phyloP scores from a whole-genome alignment of 1,140 invertebrate genomes.

The Heterodera carotae region DNA sequence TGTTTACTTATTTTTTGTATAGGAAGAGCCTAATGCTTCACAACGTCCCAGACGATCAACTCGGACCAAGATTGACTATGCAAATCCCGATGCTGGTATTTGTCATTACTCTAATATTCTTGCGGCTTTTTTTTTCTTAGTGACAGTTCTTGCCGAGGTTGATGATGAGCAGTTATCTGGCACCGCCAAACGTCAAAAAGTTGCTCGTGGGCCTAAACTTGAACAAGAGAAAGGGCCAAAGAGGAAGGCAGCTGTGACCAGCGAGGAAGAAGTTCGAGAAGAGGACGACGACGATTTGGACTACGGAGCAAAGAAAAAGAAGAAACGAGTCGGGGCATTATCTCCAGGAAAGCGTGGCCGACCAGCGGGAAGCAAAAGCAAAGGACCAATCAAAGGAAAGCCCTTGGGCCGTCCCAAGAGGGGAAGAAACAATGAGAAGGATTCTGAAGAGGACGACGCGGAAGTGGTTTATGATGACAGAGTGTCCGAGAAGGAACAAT shows the following conservation, averaged over 20 bases:
- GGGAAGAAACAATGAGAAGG: conserved; percentile 17
- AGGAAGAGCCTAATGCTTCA: conserved; percentile 20
- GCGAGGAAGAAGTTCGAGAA: conserved; percentile 35
- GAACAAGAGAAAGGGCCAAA: conserved; percentile 20
- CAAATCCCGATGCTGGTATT: conserved; percentile 23
- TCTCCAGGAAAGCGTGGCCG: conserved; percentile 15
- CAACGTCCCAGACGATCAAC: conserved; percentile 32
- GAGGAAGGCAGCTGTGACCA: conserved; percentile 20
- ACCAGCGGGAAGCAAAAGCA: conserved; percentile 19
- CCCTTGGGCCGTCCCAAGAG: conserved; percentile 7
- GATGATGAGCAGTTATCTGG: conserved; percentile 47
- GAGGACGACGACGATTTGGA: conserved; percentile 40
- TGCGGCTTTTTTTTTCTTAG: conserved; percentile 10
- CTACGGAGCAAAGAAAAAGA: conserved; percentile 32
- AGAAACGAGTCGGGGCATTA: background rate
- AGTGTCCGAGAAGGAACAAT: conserved; percentile 31
- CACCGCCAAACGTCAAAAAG: conserved; percentile 15
- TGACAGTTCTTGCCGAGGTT: conserved; percentile 43
- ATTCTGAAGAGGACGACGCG: conserved; percentile 33
- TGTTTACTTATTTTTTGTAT: background rate
- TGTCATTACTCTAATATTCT: background rate
- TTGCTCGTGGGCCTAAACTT: conserved; percentile 34
- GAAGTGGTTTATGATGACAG: conserved; percentile 39
- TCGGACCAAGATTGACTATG: conserved; percentile 27
- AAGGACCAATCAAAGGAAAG: background rate